Evolutionary conservation across 2,888 invertebrate species (phyloP), one percentile per base, ranked within the genome.

Genomic region (Phengaris arion): DNA sequence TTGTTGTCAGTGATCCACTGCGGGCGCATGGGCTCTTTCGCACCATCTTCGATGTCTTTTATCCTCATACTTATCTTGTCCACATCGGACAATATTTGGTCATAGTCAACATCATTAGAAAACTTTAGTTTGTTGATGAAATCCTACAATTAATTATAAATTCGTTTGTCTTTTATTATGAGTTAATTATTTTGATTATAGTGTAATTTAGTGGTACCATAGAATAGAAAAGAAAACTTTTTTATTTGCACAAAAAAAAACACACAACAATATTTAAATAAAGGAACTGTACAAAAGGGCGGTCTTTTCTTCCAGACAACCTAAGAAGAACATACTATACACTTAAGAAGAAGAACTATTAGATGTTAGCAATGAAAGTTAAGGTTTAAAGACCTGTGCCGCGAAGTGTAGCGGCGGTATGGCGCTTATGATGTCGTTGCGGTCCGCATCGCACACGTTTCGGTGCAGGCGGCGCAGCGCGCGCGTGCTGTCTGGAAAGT

Each of bases 1-100:
- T 82, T 88, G 6, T 89, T 87, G 0, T 89, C 85, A 0, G 88
- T 89, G 8, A 90, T 84, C 93, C 93, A 93, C 0, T 68, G 7
- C 0, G 93, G 93, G 10, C 82, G 77, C 68, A 76, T 79, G 0
- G 93, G 92, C 0, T 82, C 55, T n/a, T 80, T 81, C 0, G 90
- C 90, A 0, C 88, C 90, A 0, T 82, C 77, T 9, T 59, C 77
- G 9, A 92, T 84, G 7, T 81, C 78, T 2, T 81, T 78, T 0
- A 93, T 74, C 74, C 82, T 82, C 0, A 82, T 79, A 78, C 89
- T 88, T 0, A 86, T 82, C 12, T 72, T 80, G 1, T 79, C 75
- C 69, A 93, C 80, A 74, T 88, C 87, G 0, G 79, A 73, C n/a
- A 86, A 79, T 15, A 93, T 51, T 0, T 81, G 52, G 0, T 78